Conservation (phyloP, 2,797 vertebrate genomes). For the Lacerta bilineata region DNA sequence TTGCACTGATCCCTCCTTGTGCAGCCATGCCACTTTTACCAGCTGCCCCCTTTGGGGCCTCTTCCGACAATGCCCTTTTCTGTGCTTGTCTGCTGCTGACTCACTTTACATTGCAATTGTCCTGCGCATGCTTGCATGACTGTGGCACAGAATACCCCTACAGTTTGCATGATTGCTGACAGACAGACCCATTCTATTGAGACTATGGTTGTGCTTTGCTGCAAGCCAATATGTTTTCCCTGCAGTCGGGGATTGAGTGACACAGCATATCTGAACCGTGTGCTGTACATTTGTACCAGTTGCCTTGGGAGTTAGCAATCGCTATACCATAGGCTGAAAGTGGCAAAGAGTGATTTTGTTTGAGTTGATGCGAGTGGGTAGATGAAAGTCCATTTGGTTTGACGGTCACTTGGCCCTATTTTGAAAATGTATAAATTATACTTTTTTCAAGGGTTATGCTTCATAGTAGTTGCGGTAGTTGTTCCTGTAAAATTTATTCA, state of each 20-base stretch:
- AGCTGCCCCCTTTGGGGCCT: conserved; percentile 42
- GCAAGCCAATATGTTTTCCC: conserved; percentile 19
- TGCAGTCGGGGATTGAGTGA: conserved; percentile 58
- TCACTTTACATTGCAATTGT: conserved; percentile 54
- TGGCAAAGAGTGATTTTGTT: conserved; percentile 39
- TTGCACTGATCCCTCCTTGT: conserved; percentile 38
- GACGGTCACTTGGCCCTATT: background rate
- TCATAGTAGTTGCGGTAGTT: conserved; percentile 32
- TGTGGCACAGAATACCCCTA: conserved; percentile 58
- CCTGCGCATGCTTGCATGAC: conserved; percentile 43
- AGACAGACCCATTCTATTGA: conserved; percentile 49
- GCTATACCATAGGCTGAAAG: conserved; percentile 35
- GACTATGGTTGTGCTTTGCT: conserved; percentile 15
- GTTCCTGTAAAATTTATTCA: conserved; percentile 41
- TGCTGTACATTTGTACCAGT: conserved; percentile 52
- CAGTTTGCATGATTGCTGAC: conserved; percentile 64
- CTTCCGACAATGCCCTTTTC: conserved; percentile 32
- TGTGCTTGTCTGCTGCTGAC: conserved; percentile 61
- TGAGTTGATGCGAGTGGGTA: background rate
- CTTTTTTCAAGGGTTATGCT: conserved; percentile 51
- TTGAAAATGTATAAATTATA: conserved; percentile 4
- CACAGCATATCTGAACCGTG: conserved; percentile 23
- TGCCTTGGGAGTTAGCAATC: conserved; percentile 60
- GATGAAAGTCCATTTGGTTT: conserved; percentile 1
- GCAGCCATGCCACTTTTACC: background rate